Evolutionary conservation across 2,797 vertebrate species (phyloP).

Genomic region (Microctenopoma lineatum): DNA sequence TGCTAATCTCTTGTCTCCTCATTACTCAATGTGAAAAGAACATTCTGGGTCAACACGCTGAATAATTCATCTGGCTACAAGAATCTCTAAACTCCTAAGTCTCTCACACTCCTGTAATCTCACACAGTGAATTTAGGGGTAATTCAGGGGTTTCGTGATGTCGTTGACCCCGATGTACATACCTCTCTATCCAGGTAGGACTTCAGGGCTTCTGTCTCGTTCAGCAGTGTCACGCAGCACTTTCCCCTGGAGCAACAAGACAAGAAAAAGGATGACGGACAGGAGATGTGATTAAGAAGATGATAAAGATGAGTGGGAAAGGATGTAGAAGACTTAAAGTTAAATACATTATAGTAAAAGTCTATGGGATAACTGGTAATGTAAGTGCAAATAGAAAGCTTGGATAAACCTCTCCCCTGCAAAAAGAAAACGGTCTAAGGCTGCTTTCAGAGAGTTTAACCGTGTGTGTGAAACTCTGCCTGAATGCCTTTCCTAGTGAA

Average conservation of each 20-base stretch:
- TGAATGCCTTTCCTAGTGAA: too few relatives aligned
- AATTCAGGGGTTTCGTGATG: neutral
- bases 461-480: too few relatives aligned
- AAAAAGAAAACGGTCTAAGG: slow-evolving; percentile 13
- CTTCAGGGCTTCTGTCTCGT: slow-evolving; percentile 96
- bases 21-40: slow-evolving; percentile 82
- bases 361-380: slow-evolving; percentile 22
- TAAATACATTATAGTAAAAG: slow-evolving; percentile 9
- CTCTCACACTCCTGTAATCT: slow-evolving; percentile 27
- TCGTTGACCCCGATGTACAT: slow-evolving; percentile 42
- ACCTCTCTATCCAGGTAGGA: slow-evolving; percentile 98
- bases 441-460: slow-evolving; percentile 12
- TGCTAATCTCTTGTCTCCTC: slow-evolving; percentile 79
- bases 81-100: slow-evolving; percentile 71
- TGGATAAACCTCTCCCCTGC: slow-evolving; percentile 6
- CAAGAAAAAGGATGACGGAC: neutral
- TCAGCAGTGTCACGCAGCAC: slow-evolving; percentile 97
- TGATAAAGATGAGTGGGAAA: neutral
- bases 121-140: slow-evolving; percentile 30
- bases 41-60: slow-evolving; percentile 84
- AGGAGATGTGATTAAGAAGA: neutral
- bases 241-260: slow-evolving; percentile 87
- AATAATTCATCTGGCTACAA: slow-evolving; percentile 83
- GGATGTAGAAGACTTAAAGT: slow-evolving; percentile 12
- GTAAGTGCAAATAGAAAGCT: slow-evolving; percentile 30